Base-by-base conservation (phyloP, 2,113 vertebrate species). In the Glareola pratincola region DNA sequence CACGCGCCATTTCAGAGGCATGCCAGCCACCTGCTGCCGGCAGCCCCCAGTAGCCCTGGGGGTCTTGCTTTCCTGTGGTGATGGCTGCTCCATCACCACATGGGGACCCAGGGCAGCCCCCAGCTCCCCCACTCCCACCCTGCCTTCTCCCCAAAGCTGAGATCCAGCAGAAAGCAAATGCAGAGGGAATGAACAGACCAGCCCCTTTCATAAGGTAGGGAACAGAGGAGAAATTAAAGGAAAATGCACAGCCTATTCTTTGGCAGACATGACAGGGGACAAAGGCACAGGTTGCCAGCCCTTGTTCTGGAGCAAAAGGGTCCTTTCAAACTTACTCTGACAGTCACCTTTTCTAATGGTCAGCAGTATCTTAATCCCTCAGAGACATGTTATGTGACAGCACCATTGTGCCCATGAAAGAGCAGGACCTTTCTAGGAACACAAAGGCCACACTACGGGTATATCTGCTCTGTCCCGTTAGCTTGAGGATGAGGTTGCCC, bases 21-120 rank as follows among this genome's bases (percentile, higher is more conserved):
- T 63, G 89, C 62, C 90, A 97, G 85, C 51, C 39, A 81, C 41
- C 86, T 96, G 86, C 63, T 82, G 86, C 37, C 14, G 5, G 69
- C 0, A 0, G n/a, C 4, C 17, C 22, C n/a, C 17, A 0, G 0
- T n/a, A 29, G 63, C 14, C 37, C 45, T 75, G 2, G 0, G 16
- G 37, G 8, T 66, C 30, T 54, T 1, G 1, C 36, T 60, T 89
- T 43, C 43, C 76, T 66, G 12, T 13, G 81, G n/a, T n/a, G n/a
- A n/a, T n/a, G 37, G 84, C 3, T 19, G 15, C 59, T 86, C 4
- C 1, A 0, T 77, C 29, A 57, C 59, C 4, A 5, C 11, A 41
- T 48, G 50, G 50, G n/a, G 41, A 14, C n/a, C 14, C 29, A 74
- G 87, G 21, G 50, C 51, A 81, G 51, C 12, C 47, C 34, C 21